Percentiles rank a stretch among this genome's conserved stretches.
These are phyloP conservation scores for Pogonognathellus flavescens DNA, from an alignment of 1,140 invertebrate species.

Conservation along the genomic window DNA sequence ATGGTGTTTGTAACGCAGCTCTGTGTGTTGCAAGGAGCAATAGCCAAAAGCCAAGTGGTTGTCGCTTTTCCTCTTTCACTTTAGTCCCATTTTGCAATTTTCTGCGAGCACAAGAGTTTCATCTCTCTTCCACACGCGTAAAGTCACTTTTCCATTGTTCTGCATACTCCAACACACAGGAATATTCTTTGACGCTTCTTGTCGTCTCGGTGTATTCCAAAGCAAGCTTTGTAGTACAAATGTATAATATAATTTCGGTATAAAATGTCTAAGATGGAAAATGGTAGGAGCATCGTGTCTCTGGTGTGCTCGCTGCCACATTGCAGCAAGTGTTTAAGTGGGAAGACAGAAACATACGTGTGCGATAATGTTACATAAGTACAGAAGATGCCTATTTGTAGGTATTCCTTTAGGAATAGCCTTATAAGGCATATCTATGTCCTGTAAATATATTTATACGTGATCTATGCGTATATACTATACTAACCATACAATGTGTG, in stretches of 20 bases:
- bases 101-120: background rate
- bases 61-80: background rate
- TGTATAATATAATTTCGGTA: background rate
- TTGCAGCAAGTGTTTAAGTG: too few relatives aligned
- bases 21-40: conserved; percentile 13
- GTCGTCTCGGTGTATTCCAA: background rate
- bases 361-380: too few relatives aligned
- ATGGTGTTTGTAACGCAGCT: too few relatives aligned
- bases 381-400: too few relatives aligned
- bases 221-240: background rate
- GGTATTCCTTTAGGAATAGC: too few relatives aligned
- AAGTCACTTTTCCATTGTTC: background rate
- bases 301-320: too few relatives aligned
- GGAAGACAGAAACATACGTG: too few relatives aligned
- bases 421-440: too few relatives aligned
- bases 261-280: background rate
- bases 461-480: background rate
- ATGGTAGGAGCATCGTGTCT: too few relatives aligned
- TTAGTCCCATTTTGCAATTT: conserved; percentile 22
- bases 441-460: background rate
- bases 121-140: background rate
- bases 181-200: too few relatives aligned
- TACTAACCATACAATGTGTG: background rate
- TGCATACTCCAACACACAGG: background rate
- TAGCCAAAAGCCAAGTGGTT: conserved; percentile 15